phyloP scores from a whole-genome alignment of 2,888 invertebrate genomes.

The Eulithis testata region DNA sequence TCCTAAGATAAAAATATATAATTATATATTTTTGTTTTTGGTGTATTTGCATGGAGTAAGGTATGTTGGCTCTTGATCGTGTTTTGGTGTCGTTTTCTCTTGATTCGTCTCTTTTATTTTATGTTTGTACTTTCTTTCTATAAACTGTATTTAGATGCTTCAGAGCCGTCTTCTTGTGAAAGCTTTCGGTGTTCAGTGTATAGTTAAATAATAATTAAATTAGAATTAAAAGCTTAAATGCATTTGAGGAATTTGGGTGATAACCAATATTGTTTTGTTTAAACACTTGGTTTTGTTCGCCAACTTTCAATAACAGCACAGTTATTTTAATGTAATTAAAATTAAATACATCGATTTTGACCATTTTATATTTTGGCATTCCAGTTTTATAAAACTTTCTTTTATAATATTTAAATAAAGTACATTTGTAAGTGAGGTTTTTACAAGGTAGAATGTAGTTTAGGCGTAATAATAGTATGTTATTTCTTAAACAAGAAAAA shows the following conservation, averaged over 20 bases:
- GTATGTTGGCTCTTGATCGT: conserved; percentile 68
- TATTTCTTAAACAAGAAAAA: conserved; percentile 59
- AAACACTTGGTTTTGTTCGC: conserved; percentile 18
- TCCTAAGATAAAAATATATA: conserved; percentile 36
- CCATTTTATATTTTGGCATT: conserved; percentile 38
- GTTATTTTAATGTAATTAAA: conserved; percentile 42
- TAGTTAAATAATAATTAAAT: conserved; percentile 55
- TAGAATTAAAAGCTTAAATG: conserved; percentile 66
- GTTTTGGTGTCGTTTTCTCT: conserved; percentile 79
- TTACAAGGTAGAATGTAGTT: conserved; percentile 84
- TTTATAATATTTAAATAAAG: conserved; percentile 57
- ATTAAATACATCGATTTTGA: conserved; percentile 43
- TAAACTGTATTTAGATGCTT: conserved; percentile 59
- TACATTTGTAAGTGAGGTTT: conserved; percentile 81
- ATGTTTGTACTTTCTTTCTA: conserved; percentile 45
- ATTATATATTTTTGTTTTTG: conserved; percentile 31
- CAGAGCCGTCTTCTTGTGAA: conserved; percentile 56
- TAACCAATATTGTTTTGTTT: conserved; percentile 67
- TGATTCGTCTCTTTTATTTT: conserved; percentile 56
- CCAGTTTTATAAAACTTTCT: conserved; percentile 46
- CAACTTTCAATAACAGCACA: conserved; percentile 37
- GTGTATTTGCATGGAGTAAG: conserved; percentile 52
- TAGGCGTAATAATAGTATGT: conserved; percentile 74
- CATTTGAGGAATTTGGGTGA: conserved; percentile 82
- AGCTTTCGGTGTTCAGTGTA: conserved; percentile 80